Conservation (phyloP, 2,113 vertebrate species). For the Corynorhinus townsendii region DNA sequence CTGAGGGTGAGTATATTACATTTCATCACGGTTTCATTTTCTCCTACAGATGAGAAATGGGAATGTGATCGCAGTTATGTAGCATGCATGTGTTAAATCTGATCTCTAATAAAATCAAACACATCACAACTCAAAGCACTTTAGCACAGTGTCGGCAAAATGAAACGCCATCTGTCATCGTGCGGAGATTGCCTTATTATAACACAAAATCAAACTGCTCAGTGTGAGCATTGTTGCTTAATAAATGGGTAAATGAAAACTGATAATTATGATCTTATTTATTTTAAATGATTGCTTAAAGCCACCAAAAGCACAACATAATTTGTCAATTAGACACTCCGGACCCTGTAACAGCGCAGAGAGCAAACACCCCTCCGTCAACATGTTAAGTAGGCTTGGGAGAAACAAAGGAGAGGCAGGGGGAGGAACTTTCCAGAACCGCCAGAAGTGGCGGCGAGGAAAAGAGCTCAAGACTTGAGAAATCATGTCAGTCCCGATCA, state of each 20-base stretch:
- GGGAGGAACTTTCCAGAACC: constrained; percentile 57
- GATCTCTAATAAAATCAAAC: constrained; percentile 99
- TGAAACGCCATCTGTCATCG: constrained; percentile 96
- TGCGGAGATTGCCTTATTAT: constrained; percentile 91
- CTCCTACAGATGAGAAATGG: constrained; percentile 98
- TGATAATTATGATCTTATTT: constrained; percentile 88
- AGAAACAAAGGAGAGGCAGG: constrained; percentile 66
- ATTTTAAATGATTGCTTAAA: constrained; percentile 86
- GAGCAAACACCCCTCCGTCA: constrained; percentile 71
- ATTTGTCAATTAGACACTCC: constrained; percentile 81
- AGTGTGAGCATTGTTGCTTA: constrained; percentile 84
- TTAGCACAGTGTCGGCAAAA: constrained; percentile 92
- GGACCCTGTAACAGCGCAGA: constrained; percentile 66
- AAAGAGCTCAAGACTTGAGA: constrained; percentile 51
- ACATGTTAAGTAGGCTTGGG: constrained; percentile 68
- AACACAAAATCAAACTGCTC: constrained; percentile 89
- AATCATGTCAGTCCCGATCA: constrained; percentile 51
- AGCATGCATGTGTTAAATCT: constrained; percentile 98
- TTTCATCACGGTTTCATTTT: constrained; percentile 99
- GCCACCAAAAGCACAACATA: constrained; percentile 78
- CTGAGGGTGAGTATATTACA: constrained; percentile 99
- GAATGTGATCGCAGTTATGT: constrained; percentile 96
- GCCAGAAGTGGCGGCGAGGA: constrained; percentile 59
- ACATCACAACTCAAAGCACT: constrained; percentile 96
- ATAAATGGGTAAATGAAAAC: constrained; percentile 87